Percentiles rank a stretch among this genome's conserved stretches.
Evolutionary conservation across 1,140 invertebrate genomes (phyloP).

Genomic region (Drosophila bifasciata): DNA sequence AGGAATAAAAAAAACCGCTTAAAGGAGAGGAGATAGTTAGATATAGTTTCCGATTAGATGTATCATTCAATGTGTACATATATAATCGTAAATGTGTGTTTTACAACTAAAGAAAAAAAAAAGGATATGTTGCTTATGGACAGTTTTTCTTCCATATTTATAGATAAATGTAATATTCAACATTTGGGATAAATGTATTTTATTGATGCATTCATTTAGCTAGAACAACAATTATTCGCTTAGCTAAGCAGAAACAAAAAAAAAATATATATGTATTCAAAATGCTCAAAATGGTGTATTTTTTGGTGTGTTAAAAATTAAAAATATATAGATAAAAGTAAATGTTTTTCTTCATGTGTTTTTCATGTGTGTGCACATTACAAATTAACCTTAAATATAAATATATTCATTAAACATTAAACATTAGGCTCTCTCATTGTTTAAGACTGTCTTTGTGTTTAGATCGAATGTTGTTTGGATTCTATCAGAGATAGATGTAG

Average conservation of each 20-base stretch:
- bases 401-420: constrained; percentile 27
- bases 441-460: constrained; percentile 77
- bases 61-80: constrained; percentile 43
- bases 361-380: constrained; percentile 46
- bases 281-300: constrained; percentile 37
- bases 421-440: constrained; percentile 60
- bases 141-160: constrained; percentile 77
- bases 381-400: constrained; percentile 17
- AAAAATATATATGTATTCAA: constrained; percentile 9
- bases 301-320: constrained; percentile 62
- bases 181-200: constrained; percentile 69
- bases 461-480: constrained; percentile 59
- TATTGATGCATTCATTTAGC: constrained; percentile 78
- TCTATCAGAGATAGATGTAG: constrained; percentile 31
- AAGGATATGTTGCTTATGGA: constrained; percentile 69
- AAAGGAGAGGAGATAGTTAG: constrained; percentile 38
- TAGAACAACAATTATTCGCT: constrained; percentile 63
- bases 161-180: constrained; percentile 45
- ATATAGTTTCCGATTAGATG: constrained; percentile 14
- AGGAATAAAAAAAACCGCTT: constrained; percentile 12
- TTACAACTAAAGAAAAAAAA: constrained; percentile 23
- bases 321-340: constrained; percentile 21
- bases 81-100: constrained; percentile 17
- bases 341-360: constrained; percentile 35
- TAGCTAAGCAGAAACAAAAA: constrained; percentile 31